Evolutionary conservation across 2,113 vertebrate genomes (phyloP).

Genomic region (Hydrolagus affinis): DNA sequence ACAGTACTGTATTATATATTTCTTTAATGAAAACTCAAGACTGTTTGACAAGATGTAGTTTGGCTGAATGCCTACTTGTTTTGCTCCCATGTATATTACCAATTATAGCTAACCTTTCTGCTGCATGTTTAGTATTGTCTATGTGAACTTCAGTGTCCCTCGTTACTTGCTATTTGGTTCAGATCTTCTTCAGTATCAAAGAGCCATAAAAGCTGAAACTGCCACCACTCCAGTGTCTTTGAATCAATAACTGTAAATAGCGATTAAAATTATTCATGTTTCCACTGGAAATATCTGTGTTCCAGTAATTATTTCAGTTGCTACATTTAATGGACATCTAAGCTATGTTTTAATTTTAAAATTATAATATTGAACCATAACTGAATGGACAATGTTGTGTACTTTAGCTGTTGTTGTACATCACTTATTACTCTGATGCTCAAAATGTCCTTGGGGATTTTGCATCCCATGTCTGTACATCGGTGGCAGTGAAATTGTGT

Average conservation of each 20-base stretch:
- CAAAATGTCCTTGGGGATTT: slow-evolving; percentile 50
- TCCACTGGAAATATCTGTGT: slow-evolving; percentile 41
- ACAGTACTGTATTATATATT: no score
- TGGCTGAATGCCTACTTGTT: no score
- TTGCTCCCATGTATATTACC: no score
- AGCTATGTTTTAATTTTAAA: background rate
- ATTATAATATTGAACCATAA: slow-evolving; percentile 25
- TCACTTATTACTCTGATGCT: slow-evolving; percentile 53
- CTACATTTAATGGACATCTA: background rate
- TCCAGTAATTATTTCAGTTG: slow-evolving; percentile 4
- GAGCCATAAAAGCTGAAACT: slow-evolving; percentile 54
- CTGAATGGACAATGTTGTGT: slow-evolving; percentile 35
- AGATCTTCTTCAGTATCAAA: slow-evolving; percentile 54
- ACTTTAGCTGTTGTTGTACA: slow-evolving; percentile 52
- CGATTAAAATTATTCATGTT: slow-evolving; percentile 42
- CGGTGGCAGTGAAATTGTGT: slow-evolving; percentile 72
- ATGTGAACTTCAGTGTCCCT: slow-evolving; percentile 62
- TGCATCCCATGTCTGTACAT: slow-evolving; percentile 46
- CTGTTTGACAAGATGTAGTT: no score
- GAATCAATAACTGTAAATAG: slow-evolving; percentile 57
- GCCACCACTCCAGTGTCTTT: slow-evolving; percentile 45
- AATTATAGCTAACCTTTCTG: no score
- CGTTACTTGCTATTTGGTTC: slow-evolving; percentile 57
- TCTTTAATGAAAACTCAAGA: no score
- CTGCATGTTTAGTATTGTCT: no score